Evolutionary conservation across 2,888 invertebrate species (phyloP).

Genomic region (Baccha elongata): DNA sequence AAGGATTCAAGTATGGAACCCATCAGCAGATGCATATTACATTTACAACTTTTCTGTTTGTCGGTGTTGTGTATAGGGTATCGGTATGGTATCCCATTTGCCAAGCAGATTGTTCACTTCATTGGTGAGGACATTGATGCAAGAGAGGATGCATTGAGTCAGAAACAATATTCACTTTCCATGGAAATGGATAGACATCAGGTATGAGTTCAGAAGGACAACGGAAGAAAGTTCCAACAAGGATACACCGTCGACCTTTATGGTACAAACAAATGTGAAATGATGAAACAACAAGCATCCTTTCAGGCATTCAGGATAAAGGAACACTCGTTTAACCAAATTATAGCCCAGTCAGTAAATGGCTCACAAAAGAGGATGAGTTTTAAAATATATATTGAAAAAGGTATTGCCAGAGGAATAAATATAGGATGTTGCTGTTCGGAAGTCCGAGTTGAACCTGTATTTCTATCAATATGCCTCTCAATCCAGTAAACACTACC

Average conservation of each 20-base stretch:
- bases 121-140: constrained; percentile 3
- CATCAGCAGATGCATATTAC: constrained; percentile 60
- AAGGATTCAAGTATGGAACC: constrained; percentile 27
- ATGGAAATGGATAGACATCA: not conserved
- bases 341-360: constrained; percentile 65
- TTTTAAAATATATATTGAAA: constrained; percentile 29
- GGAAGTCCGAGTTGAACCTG: no score
- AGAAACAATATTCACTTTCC: constrained; percentile 67
- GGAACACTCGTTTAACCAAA: constrained; percentile 67
- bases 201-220: not conserved
- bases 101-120: constrained; percentile 39
- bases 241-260: constrained; percentile 58
- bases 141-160: constrained; percentile 36
- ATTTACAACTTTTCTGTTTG: constrained; percentile 51
- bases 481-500: no score
- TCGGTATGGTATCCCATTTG: not conserved
- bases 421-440: no score
- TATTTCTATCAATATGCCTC: no score
- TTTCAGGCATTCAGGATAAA: constrained; percentile 41
- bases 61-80: not conserved
- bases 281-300: constrained; percentile 57
- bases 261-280: constrained; percentile 63
- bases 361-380: constrained; percentile 21
- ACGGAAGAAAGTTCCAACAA: constrained; percentile 29
- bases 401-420: constrained; percentile 42